Conservation (phyloP, 1,140 invertebrate species). For the Ceratina calcarata region DNA sequence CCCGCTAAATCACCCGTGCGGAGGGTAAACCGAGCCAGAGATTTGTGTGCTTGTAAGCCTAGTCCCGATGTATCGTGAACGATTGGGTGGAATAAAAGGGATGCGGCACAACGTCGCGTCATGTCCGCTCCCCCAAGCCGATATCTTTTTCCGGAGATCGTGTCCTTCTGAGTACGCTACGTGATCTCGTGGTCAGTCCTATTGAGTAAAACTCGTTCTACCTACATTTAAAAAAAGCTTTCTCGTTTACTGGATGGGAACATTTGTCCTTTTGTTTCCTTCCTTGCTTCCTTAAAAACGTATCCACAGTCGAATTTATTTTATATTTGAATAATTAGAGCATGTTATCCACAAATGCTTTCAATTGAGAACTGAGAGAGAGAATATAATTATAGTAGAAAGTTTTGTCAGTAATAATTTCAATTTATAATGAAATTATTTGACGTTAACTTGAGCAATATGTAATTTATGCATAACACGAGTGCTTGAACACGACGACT, state of each 20-base stretch:
- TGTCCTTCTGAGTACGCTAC: constrained; percentile 20
- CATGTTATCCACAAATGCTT: too few relatives aligned
- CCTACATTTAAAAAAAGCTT: too few relatives aligned
- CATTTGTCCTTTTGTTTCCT: too few relatives aligned
- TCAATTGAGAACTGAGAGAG: too few relatives aligned
- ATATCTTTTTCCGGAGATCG: constrained; percentile 58
- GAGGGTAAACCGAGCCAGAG: constrained; percentile 69
- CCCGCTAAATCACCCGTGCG: constrained; percentile 74
- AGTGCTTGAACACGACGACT: neutral
- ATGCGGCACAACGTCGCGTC: constrained; percentile 38
- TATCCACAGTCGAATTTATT: too few relatives aligned
- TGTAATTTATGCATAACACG: neutral
- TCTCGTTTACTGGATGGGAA: too few relatives aligned
- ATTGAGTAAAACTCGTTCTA: neutral
- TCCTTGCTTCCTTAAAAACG: too few relatives aligned
- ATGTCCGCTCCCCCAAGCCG: constrained; percentile 57
- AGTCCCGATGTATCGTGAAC: constrained; percentile 73
- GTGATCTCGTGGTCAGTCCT: constrained; percentile 27
- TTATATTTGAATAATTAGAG: too few relatives aligned
- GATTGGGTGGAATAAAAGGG: constrained; percentile 77
- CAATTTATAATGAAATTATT: too few relatives aligned
- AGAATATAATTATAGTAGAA: too few relatives aligned
- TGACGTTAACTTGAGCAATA: too few relatives aligned
- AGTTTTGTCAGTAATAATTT: too few relatives aligned
- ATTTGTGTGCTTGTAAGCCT: constrained; percentile 76